These are phyloP conservation scores for Macquaria ambigua DNA, from an alignment of 2,113 vertebrate species.

Conservation along the genomic window DNA sequence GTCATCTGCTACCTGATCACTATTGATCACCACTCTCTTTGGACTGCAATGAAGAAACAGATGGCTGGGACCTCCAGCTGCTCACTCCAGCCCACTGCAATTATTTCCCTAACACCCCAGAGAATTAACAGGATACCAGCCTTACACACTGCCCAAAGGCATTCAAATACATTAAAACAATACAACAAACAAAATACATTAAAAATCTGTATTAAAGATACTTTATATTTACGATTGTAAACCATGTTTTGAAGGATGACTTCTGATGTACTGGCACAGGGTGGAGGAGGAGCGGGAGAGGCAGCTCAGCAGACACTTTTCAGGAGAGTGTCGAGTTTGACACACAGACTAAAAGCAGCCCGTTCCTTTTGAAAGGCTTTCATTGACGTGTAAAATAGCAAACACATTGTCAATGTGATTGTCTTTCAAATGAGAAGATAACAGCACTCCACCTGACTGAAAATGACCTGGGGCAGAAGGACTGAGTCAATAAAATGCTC, in stretches of 20 bases:
- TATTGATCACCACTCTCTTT: conserved; percentile 72
- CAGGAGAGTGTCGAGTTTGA: conserved; percentile 66
- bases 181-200: background rate
- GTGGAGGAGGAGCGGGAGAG: conserved; percentile 23
- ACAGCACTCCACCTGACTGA: conserved; percentile 75
- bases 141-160: background rate
- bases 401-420: conserved; percentile 80
- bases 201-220: background rate
- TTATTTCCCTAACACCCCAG: conserved; percentile 8
- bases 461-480: conserved; percentile 77
- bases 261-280: background rate
- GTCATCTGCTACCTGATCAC: conserved; percentile 74
- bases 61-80: conserved; percentile 75
- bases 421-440: conserved; percentile 83
- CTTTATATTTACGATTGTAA: background rate
- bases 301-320: conserved; percentile 48
- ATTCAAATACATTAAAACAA: background rate
- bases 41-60: conserved; percentile 59
- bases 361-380: conserved; percentile 67
- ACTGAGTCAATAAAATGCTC: conserved; percentile 78
- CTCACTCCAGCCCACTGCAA: conserved; percentile 37
- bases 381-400: conserved; percentile 86
- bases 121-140: conserved; percentile 17
- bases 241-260: background rate
- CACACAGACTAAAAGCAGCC: conserved; percentile 66